A percentile compares a stretch with the other conserved stretches of the same genome.
Conservation (phyloP, 2,797 vertebrate species). For the Mus spretus region DNA sequence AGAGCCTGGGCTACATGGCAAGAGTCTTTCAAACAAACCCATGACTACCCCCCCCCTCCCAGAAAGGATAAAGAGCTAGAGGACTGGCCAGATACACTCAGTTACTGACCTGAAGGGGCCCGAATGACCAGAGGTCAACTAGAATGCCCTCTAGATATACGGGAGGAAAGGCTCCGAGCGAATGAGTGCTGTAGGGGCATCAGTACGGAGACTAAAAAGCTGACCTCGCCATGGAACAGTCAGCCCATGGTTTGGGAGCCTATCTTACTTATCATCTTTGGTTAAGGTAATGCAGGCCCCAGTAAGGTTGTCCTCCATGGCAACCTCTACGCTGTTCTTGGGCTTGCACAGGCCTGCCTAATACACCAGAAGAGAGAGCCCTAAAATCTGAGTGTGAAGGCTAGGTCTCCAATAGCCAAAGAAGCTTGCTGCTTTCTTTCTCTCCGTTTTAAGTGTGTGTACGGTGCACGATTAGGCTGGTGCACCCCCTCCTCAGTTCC, state of each 20-base stretch:
- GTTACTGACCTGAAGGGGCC: background rate
- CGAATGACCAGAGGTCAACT: background rate
- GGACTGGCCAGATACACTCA: constrained; percentile 29
- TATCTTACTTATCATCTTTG: background rate
- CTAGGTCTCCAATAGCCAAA: background rate
- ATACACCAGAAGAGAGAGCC: background rate
- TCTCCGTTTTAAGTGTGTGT: background rate
- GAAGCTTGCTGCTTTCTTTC: background rate
- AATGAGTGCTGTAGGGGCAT: background rate
- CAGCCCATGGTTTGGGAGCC: background rate
- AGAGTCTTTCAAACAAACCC: background rate
- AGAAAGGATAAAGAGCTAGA: background rate
- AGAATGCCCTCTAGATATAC: background rate
- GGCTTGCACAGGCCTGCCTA: background rate
- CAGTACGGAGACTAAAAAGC: background rate
- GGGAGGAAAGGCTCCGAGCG: background rate
- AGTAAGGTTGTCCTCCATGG: background rate
- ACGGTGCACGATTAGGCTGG: too few relatives aligned
- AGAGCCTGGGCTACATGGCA: background rate
- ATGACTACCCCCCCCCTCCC: background rate
- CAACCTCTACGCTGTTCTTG: background rate
- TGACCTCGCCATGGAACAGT: background rate
- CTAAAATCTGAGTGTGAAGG: background rate
- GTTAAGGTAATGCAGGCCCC: background rate
- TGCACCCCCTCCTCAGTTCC: background rate